Conservation (phyloP, 2,888 invertebrate genomes). For the Callyntrura sp. region DNA sequence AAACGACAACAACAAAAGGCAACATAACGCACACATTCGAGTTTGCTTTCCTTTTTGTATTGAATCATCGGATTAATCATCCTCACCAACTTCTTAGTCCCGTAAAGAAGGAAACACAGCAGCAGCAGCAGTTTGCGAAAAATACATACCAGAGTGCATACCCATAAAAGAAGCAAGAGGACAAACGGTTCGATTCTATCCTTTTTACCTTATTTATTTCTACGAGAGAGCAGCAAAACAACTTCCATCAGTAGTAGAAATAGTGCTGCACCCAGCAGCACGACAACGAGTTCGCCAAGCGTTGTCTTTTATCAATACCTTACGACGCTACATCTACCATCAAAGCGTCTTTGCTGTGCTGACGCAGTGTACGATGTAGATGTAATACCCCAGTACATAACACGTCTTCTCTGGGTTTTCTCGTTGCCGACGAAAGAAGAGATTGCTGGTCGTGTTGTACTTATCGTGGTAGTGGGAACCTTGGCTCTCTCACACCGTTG, state of each 20-base stretch:
- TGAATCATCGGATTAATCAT: constrained; percentile 62
- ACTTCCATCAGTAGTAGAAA: not conserved
- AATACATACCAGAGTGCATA: not conserved
- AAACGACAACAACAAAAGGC: not conserved
- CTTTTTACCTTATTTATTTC: too few relatives aligned
- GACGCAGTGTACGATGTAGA: not conserved
- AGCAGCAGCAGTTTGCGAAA: not conserved
- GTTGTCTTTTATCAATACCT: too few relatives aligned
- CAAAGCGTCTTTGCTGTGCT: too few relatives aligned
- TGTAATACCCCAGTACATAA: not conserved
- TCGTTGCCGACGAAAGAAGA: not conserved
- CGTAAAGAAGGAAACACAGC: constrained; percentile 9
- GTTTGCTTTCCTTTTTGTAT: not conserved
- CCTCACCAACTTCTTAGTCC: constrained; percentile 9
- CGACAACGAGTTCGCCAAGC: not conserved
- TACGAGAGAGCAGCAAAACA: too few relatives aligned
- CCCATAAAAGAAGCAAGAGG: not conserved
- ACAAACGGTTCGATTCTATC: not conserved
- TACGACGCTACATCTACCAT: too few relatives aligned
- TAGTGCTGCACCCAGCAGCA: constrained; percentile 1
- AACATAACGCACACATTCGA: constrained; percentile 16
- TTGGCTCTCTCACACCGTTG: constrained; percentile 7
- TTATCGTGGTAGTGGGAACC: constrained; percentile 8
- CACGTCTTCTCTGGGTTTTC: not conserved
- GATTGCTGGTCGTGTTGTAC: not conserved